A percentile compares a stretch with the other conserved stretches of the same genome.
These are phyloP conservation scores for Lasioglossum malachurum DNA, from an alignment of 2,888 invertebrate genomes.

Conservation along the genomic window DNA sequence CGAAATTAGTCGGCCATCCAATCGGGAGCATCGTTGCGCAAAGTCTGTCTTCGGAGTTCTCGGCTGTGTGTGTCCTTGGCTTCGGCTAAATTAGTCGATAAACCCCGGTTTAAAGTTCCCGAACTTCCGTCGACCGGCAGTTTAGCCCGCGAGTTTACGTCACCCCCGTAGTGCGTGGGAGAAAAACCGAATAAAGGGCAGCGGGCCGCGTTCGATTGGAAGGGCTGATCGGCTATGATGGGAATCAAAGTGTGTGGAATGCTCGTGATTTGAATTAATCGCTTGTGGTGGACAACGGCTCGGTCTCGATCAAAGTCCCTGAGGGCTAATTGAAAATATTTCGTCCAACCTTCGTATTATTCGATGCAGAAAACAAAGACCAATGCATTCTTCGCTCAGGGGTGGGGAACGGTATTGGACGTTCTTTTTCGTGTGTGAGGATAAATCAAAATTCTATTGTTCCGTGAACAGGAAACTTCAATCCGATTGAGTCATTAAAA, in stretches of 20 bases:
- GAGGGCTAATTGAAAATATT: slow-evolving; percentile 38
- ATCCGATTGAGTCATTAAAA: not conserved
- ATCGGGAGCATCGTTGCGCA: slow-evolving; percentile 63
- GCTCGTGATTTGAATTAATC: slow-evolving; percentile 52
- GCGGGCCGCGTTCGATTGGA: not conserved
- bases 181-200: slow-evolving; percentile 51
- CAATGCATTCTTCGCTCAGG: not conserved
- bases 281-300: slow-evolving; percentile 21
- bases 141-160: slow-evolving; percentile 26
- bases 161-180: slow-evolving; percentile 35
- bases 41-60: slow-evolving; percentile 69
- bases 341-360: not conserved
- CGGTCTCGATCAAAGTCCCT: slow-evolving; percentile 33
- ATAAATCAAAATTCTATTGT: not conserved
- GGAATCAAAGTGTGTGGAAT: slow-evolving; percentile 40
- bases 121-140: slow-evolving; percentile 57
- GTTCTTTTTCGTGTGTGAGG: not conserved
- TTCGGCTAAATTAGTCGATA: slow-evolving; percentile 78
- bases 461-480: not conserved
- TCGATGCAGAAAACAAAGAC: not conserved
- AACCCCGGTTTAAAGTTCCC: slow-evolving; percentile 76
- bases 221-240: slow-evolving; percentile 39
- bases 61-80: slow-evolving; percentile 69
- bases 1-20: slow-evolving; percentile 70
- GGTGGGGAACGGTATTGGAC: not conserved